Evolutionary conservation across 2,113 vertebrate genomes (phyloP), one percentile per base, ranked within the genome.

Genomic region (Morone saxatilis): DNA sequence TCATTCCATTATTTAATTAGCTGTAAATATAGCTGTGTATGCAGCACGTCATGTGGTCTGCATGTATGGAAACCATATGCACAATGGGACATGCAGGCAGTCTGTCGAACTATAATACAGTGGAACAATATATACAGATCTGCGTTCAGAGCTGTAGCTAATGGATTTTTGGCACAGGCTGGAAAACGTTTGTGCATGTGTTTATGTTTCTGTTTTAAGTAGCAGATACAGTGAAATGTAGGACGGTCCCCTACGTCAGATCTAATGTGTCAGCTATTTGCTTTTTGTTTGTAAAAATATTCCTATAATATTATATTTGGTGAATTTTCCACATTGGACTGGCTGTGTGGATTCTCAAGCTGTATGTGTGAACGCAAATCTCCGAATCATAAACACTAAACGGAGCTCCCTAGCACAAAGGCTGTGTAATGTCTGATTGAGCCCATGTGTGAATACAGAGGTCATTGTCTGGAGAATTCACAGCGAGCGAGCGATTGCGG

Each of bases 1-100:
- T 86, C 75, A 25, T 77, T 84, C 60, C 77, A 62, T 86, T 83
- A 89, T 87, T 87, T 81, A 76, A 85, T 87, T 75, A 81, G 56
- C 80, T 59, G 78, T 85, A 69, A 60, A 75, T 81, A 54, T 25
- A 45, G 41, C 53, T 67, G 43, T 56, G 66, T 67, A 4, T 31
- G 68, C 11, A 63, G 75, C 48, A 11, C 51, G 80, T 86, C 73
- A 81, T 84, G 79, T 74, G 81, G 63, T 75, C 69, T 68, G 68
- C 66, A 36, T 80, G 76, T 85, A 88, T 88, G 83, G 79, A 86
- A 89, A 81, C 72, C 81, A 82, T 82, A 62, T 81, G 67, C 80
- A 80, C 74, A 75, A 71, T 38, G 80, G 78, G 25, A 20, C 69
- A n/a, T 36, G 57, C 31, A 81, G 85, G 87, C 87, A 85, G 90